Conservation (phyloP, 30 jellyfish, hydroid and myxozoan genomes). For the Hydra vulgaris region DNA sequence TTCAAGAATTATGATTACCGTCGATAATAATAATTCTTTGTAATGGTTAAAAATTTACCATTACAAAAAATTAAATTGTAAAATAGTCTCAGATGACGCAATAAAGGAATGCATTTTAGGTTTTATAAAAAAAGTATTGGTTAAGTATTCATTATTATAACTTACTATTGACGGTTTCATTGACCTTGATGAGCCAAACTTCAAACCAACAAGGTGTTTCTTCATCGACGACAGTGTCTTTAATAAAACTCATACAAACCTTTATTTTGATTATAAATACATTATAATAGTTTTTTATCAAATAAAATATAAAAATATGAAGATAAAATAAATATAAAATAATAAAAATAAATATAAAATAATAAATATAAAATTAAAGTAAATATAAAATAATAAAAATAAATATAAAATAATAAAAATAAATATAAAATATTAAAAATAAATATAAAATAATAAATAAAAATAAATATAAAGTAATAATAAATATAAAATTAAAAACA, state of each 20-base stretch:
- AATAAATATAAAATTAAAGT: not conserved
- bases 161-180: constrained; percentile 76
- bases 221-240: constrained; percentile 93
- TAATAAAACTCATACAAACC: constrained; percentile 91
- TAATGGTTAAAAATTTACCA: too few species aligned
- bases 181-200: constrained; percentile 81
- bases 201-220: constrained; percentile 99
- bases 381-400: not conserved
- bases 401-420: too few species aligned
- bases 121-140: not conserved
- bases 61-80: not conserved
- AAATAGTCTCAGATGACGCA: too few species aligned
- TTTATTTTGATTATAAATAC: too few species aligned
- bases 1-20: too few species aligned
- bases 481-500: too few species aligned
- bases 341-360: not conserved
- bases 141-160: too few species aligned
- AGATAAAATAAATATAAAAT: not conserved
- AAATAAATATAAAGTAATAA: too few species aligned
- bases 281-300: not conserved
- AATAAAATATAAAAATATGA: not conserved
- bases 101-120: too few species aligned
- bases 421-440: too few species aligned
- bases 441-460: too few species aligned
- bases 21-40: too few species aligned